A percentile compares a stretch with the other conserved stretches of the same genome.
phyloP scores from a whole-genome alignment of 2,888 invertebrate genomes.

The Clepsis dumicolana region DNA sequence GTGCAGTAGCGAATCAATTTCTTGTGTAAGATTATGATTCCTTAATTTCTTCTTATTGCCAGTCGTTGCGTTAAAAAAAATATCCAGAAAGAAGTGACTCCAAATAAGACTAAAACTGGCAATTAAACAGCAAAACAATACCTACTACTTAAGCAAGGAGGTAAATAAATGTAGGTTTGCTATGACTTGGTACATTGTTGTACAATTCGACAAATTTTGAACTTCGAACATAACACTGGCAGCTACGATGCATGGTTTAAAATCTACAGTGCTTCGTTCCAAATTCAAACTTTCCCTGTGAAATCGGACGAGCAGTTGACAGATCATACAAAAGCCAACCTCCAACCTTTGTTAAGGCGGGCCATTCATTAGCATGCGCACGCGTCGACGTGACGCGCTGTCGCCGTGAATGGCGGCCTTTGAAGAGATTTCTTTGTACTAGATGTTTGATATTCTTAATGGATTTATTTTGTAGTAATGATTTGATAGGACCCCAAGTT shows the following conservation, averaged over 20 bases:
- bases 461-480: constrained; percentile 9
- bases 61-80: too few species aligned
- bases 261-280: constrained; percentile 23
- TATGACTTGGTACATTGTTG: not conserved
- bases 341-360: constrained; percentile 44
- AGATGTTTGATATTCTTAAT: constrained; percentile 31
- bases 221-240: not conserved
- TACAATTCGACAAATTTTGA: not conserved
- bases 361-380: constrained; percentile 38
- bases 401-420: constrained; percentile 36
- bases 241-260: too few species aligned
- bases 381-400: constrained; percentile 38
- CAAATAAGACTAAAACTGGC: too few species aligned
- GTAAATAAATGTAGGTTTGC: too few species aligned
- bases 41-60: too few species aligned
- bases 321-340: constrained; percentile 41
- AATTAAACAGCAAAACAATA: too few species aligned
- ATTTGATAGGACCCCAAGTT: not conserved
- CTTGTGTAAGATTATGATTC: too few species aligned
- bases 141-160: too few species aligned
- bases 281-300: constrained; percentile 34
- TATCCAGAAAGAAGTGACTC: too few species aligned
- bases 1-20: too few species aligned
- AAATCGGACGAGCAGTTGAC: constrained; percentile 42
- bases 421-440: constrained; percentile 27